These are phyloP conservation scores for Lasioglossum marginatum DNA, from an alignment of 2,888 invertebrate genomes.

Conservation along the genomic window DNA sequence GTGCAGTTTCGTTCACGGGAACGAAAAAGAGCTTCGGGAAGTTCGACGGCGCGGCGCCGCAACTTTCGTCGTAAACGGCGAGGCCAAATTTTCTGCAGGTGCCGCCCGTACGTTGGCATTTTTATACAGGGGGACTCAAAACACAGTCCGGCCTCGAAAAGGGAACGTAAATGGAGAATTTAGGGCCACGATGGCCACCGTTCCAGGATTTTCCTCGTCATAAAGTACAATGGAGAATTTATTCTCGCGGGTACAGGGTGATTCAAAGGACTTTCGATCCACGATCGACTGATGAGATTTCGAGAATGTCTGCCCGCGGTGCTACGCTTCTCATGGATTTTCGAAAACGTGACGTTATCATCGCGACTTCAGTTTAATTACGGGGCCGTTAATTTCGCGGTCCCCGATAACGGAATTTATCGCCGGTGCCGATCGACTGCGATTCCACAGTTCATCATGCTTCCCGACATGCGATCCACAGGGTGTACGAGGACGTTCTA, in stretches of 20 bases:
- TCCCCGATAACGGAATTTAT: slow-evolving; percentile 48
- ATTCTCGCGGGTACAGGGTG: neutral
- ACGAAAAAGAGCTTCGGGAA: neutral
- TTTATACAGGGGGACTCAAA: neutral
- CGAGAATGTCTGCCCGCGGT: neutral
- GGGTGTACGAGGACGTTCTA: neutral
- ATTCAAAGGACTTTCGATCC: neutral
- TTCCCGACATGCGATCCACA: slow-evolving; percentile 2
- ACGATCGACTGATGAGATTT: neutral
- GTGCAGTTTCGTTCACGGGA: neutral
- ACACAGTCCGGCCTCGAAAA: neutral
- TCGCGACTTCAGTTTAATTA: slow-evolving; percentile 42
- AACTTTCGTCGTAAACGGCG: slow-evolving; percentile 7
- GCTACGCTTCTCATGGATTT: neutral
- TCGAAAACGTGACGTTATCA: slow-evolving; percentile 5
- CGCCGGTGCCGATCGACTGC: slow-evolving; percentile 43
- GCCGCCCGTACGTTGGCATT: neutral
- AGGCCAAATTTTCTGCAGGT: slow-evolving; percentile 3
- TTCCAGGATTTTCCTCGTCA: neutral
- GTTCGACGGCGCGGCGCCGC: neutral
- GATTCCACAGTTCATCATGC: slow-evolving; percentile 28
- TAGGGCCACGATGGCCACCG: neutral
- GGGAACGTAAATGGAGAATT: neutral
- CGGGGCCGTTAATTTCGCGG: slow-evolving; percentile 37
- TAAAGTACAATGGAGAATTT: neutral